These are phyloP conservation scores for Alviniconcha marisindica DNA, from an alignment of 1,140 invertebrate species.

Conservation along the genomic window DNA sequence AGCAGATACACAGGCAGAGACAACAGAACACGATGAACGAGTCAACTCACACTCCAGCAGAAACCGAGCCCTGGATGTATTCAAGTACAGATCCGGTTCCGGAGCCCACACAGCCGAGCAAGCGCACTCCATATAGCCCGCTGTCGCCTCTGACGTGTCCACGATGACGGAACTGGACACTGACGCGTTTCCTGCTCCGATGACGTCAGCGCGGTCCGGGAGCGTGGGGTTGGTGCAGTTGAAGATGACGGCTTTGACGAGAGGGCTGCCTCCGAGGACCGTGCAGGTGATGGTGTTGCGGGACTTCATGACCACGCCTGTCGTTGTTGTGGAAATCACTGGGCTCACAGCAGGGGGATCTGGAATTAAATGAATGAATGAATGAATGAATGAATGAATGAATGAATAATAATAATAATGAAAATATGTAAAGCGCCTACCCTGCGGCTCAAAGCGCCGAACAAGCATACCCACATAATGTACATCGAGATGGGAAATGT, in stretches of 20 bases:
- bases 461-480: too few relatives aligned
- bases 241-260: neutral
- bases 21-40: neutral
- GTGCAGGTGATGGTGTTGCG: neutral
- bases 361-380: too few relatives aligned
- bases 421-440: too few relatives aligned
- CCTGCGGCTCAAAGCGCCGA: too few relatives aligned
- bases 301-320: neutral
- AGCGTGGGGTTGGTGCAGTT: conserved; percentile 17
- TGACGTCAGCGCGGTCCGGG: neutral
- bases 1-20: neutral
- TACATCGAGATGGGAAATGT: conserved; percentile 10
- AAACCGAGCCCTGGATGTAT: neutral
- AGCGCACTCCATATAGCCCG: neutral
- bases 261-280: neutral
- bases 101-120: neutral
- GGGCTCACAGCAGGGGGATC: neutral
- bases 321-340: neutral
- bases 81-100: neutral
- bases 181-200: neutral
- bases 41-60: neutral
- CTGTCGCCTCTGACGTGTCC: conserved; percentile 11
- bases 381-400: too few relatives aligned
- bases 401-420: too few relatives aligned
- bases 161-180: conserved; percentile 5